A percentile compares a stretch with the other conserved stretches of the same genome.
These are phyloP conservation scores for Lamellibrachia satsuma DNA, from an alignment of 2,888 invertebrate genomes.

Conservation along the genomic window DNA sequence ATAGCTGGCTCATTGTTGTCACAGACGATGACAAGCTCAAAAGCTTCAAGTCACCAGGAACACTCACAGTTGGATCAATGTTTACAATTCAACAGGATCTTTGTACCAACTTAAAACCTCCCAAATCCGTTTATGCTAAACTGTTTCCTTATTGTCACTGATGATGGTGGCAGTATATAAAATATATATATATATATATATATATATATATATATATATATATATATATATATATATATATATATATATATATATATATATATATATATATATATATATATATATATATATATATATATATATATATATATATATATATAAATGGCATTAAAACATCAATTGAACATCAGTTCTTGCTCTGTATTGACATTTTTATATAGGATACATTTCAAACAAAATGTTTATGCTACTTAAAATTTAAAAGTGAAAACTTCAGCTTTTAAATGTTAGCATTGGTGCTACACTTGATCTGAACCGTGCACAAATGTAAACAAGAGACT, in stretches of 20 bases:
- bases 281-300: too few species aligned
- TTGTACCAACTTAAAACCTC: background rate
- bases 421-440: too few species aligned
- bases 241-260: too few species aligned
- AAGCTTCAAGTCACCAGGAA: background rate
- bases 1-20: background rate
- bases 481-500: background rate
- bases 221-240: background rate
- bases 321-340: background rate
- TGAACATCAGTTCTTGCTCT: too few species aligned
- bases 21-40: background rate
- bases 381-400: too few species aligned
- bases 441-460: too few species aligned
- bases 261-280: background rate
- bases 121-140: background rate
- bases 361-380: too few species aligned
- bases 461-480: too few species aligned
- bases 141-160: conserved; percentile 6
- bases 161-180: background rate
- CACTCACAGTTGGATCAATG: background rate
- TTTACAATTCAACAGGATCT: background rate
- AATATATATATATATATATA: too few species aligned
- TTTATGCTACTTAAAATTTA: too few species aligned
- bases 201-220: too few species aligned
- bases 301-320: background rate